Conservation (phyloP, 2,888 invertebrate genomes). For the Lasioglossum oenotherae region DNA sequence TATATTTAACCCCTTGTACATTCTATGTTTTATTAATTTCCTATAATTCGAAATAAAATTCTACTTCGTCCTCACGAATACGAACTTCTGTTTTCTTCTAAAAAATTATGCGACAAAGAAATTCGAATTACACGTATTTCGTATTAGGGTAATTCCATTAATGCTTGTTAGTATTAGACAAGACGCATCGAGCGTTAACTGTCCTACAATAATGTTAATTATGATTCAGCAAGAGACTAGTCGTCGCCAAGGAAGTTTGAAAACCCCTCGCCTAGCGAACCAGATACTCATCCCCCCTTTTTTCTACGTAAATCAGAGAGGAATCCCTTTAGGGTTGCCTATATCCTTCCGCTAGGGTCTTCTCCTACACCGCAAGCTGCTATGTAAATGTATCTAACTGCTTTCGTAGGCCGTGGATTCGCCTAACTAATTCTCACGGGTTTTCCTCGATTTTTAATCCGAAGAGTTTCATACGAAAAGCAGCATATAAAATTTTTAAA, state of each 20-base stretch:
- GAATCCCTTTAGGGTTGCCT: conserved; percentile 46
- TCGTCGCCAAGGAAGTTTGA: conserved; percentile 10
- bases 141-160: no score
- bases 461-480: background rate
- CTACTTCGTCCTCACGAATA: no score
- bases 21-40: no score
- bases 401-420: conserved; percentile 46
- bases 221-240: background rate
- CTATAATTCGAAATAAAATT: no score
- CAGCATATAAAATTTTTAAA: background rate
- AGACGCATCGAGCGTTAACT: background rate
- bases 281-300: conserved; percentile 32
- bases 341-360: conserved; percentile 61
- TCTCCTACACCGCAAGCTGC: conserved; percentile 51
- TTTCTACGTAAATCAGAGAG: conserved; percentile 28
- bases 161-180: no score
- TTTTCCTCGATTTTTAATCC: conserved; percentile 14
- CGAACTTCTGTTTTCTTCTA: no score
- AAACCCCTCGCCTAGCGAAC: conserved; percentile 30
- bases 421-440: conserved; percentile 60
- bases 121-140: no score
- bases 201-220: background rate
- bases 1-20: no score
- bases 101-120: no score
- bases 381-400: conserved; percentile 54